These are phyloP conservation scores for Labeo calbasu DNA, from an alignment of 2,797 vertebrate genomes.

Conservation along the genomic window DNA sequence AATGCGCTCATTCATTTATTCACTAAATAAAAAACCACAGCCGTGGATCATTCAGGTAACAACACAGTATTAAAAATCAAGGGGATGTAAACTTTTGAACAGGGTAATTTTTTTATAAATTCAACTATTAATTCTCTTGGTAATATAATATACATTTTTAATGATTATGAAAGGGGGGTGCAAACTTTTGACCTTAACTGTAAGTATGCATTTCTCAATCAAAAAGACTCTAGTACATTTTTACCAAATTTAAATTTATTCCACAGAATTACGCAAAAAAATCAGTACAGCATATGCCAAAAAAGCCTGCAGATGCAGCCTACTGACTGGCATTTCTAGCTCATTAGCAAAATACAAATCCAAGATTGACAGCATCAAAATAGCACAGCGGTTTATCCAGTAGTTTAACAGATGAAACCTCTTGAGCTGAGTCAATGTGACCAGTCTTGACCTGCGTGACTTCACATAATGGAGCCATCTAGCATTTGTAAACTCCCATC, in stretches of 20 bases:
- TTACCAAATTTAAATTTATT: background rate
- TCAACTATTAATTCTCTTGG: too few species aligned
- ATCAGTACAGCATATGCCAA: background rate
- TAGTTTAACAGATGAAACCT: conserved; percentile 7
- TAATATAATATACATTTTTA: too few species aligned
- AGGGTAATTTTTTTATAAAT: too few species aligned
- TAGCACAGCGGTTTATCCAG: background rate
- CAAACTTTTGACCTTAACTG: too few species aligned
- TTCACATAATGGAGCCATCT: conserved; percentile 44
- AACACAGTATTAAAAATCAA: too few species aligned
- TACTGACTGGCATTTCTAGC: background rate
- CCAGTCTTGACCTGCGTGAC: conserved; percentile 33
- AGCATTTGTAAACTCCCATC: conserved; percentile 53
- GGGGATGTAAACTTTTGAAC: too few species aligned
- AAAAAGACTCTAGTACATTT: background rate
- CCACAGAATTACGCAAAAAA: background rate
- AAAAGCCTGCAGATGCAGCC: background rate
- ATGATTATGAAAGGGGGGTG: too few species aligned
- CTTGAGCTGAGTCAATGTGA: background rate
- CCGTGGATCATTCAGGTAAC: too few species aligned
- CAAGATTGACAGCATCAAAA: conserved; percentile 4
- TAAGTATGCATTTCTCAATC: background rate
- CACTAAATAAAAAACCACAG: too few species aligned
- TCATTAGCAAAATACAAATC: conserved; percentile 17
- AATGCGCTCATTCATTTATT: too few species aligned